Evolutionary conservation across 2,888 invertebrate genomes (phyloP).

Genomic region (Trissoscelio sp.): DNA sequence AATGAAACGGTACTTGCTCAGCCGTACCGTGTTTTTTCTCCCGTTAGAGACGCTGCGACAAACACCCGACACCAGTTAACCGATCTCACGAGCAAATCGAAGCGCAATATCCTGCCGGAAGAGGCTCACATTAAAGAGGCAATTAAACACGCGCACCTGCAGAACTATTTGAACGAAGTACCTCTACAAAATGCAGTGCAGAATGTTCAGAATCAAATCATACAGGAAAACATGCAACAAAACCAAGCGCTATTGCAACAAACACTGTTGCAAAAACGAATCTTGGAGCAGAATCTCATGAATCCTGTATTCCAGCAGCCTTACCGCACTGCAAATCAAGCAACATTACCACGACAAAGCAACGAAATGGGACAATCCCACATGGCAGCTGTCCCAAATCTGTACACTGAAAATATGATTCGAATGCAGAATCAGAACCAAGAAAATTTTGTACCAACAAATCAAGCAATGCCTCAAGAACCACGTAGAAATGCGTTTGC

Average conservation of each 20-base stretch:
- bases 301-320: constrained; percentile 72
- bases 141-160: constrained; percentile 72
- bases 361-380: constrained; percentile 7
- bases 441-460: constrained; percentile 70
- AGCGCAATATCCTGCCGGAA: constrained; percentile 74
- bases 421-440: constrained; percentile 78
- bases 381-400: constrained; percentile 70
- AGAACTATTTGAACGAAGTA: constrained; percentile 78
- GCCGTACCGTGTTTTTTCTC: constrained; percentile 79
- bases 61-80: constrained; percentile 77
- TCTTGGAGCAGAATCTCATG: constrained; percentile 72
- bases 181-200: constrained; percentile 81
- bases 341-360: constrained; percentile 14
- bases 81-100: constrained; percentile 71
- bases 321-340: constrained; percentile 67
- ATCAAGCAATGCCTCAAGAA: constrained; percentile 80
- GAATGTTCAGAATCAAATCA: constrained; percentile 82
- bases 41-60: constrained; percentile 80
- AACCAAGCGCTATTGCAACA: constrained; percentile 77
- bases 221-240: constrained; percentile 82
- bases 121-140: constrained; percentile 75
- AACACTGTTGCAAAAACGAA: constrained; percentile 75
- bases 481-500: constrained; percentile 74
- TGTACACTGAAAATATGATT: constrained; percentile 73
- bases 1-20: constrained; percentile 81